A percentile compares a stretch with the other conserved stretches of the same genome.
phyloP scores from a whole-genome alignment of 2,113 vertebrate genomes.

The Mus pahari region DNA sequence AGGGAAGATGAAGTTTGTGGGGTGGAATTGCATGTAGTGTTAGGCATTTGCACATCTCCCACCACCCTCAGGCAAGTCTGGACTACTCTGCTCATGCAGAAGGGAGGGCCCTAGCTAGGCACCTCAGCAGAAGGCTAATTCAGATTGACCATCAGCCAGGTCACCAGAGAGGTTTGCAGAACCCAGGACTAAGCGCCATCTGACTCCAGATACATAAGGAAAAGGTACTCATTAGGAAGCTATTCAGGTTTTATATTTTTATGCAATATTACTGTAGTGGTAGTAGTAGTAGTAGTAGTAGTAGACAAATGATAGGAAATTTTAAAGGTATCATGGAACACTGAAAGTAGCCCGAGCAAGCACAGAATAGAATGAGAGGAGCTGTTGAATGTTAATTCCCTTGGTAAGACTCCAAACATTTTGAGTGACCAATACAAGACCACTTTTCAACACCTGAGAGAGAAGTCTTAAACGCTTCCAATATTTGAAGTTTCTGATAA shows the following conservation, averaged over 20 bases:
- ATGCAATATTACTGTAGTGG: neutral
- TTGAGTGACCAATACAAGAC: neutral
- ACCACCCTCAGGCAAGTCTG: neutral
- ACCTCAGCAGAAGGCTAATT: neutral
- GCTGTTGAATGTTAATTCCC: rapidly evolving
- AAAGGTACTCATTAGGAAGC: neutral
- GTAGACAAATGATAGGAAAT: neutral
- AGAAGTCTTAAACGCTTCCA: neutral
- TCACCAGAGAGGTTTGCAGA: neutral
- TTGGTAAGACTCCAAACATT: neutral
- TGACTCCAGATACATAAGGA: neutral
- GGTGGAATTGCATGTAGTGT: neutral
- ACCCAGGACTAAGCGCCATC: neutral
- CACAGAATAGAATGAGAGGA: neutral
- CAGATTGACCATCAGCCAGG: neutral
- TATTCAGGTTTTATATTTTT: neutral
- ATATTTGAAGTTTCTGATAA: neutral
- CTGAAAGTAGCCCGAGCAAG: neutral
- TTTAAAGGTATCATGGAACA: neutral
- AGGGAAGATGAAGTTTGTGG: neutral
- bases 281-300: neutral
- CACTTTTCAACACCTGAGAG: neutral
- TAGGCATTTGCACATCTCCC: neutral
- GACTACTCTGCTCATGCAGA: neutral
- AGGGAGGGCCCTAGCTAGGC: neutral